A percentile compares a stretch with the other conserved stretches of the same genome.
phyloP scores from a whole-genome alignment of 2,113 vertebrate species.

The Ameiurus melas region DNA sequence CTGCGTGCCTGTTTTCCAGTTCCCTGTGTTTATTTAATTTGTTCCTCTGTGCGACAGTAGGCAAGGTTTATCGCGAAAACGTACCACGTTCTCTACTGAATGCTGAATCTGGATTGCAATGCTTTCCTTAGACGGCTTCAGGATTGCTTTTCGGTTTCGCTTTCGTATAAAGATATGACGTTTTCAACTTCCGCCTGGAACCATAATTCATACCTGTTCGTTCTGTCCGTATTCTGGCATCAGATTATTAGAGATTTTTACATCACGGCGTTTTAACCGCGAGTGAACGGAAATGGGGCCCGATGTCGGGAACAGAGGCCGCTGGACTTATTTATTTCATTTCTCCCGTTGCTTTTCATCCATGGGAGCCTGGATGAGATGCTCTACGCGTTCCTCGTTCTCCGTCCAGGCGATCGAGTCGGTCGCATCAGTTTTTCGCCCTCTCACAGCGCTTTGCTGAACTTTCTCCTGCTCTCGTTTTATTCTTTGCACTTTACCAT shows the following conservation, averaged over 20 bases:
- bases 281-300: not conserved
- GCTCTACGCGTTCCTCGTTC: not conserved
- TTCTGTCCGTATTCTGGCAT: not conserved
- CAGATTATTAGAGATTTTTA: not conserved
- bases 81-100: not conserved
- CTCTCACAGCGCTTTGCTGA: not conserved
- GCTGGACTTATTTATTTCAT: not conserved
- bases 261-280: not conserved
- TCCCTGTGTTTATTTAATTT: not conserved
- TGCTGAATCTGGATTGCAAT: not conserved
- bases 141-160: not conserved
- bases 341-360: not conserved
- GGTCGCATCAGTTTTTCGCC: not conserved
- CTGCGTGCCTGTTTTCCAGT: not conserved
- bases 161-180: not conserved
- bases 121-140: not conserved
- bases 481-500: conserved; percentile 27
- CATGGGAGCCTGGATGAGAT: not conserved
- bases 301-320: no score
- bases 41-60: not conserved
- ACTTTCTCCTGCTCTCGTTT: conserved; percentile 22
- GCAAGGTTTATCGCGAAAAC: not conserved
- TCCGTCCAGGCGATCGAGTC: not conserved
- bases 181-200: not conserved
- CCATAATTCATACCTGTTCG: not conserved